Evolutionary conservation across 2,113 vertebrate genomes (phyloP).

Genomic region (Rhinolophus ferrumequinum): DNA sequence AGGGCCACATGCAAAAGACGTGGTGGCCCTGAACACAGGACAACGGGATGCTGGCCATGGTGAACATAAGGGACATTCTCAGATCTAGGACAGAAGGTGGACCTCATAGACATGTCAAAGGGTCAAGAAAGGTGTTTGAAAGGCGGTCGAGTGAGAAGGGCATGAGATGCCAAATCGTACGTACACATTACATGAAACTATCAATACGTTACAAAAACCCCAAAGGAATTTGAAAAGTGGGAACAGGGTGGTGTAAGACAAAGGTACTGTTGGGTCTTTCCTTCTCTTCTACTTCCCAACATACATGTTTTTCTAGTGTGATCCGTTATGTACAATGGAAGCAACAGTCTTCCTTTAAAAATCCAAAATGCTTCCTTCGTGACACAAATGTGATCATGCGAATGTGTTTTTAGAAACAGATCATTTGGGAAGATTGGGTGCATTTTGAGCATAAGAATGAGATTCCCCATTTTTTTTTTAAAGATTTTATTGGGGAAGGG

Average conservation of each 20-base stretch:
- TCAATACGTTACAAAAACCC: background rate
- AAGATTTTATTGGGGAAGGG: no score
- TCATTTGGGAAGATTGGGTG: background rate
- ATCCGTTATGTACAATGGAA: background rate
- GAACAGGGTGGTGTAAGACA: background rate
- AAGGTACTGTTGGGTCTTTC: background rate
- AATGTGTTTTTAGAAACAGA: background rate
- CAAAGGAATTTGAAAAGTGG: background rate
- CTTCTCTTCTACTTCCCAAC: background rate
- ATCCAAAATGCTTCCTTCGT: background rate
- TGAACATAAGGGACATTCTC: background rate
- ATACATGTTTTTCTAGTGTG: background rate
- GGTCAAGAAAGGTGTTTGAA: background rate
- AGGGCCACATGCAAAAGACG: no score
- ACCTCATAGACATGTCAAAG: background rate
- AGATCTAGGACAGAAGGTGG: background rate
- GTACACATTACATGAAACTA: background rate
- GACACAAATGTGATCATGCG: background rate
- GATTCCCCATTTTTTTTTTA: no score
- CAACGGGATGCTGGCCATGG: accelerated
- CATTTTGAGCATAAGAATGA: background rate
- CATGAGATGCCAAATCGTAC: background rate
- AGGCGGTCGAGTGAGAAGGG: background rate
- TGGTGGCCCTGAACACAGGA: background rate
- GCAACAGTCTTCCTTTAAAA: background rate